phyloP scores from a whole-genome alignment of 2,888 invertebrate genomes.

The Taenaris catops region DNA sequence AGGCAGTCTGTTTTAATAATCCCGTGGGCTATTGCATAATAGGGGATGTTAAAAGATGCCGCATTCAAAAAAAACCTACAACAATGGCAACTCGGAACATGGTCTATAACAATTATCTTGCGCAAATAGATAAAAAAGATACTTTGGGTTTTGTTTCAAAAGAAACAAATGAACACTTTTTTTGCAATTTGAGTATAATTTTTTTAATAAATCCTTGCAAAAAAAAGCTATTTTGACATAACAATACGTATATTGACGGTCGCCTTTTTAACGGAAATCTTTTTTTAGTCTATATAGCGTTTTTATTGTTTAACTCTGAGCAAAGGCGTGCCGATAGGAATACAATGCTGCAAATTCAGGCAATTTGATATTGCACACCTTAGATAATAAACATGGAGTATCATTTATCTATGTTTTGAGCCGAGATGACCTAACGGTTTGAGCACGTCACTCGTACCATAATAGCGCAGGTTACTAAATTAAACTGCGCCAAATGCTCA shows the following conservation, averaged over 20 bases:
- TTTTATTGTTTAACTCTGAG: slow-evolving; percentile 34
- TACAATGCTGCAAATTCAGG: slow-evolving; percentile 18
- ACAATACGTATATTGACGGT: slow-evolving; percentile 39
- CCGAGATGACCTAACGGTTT: too few species aligned
- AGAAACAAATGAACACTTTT: slow-evolving; percentile 49
- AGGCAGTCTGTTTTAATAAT: slow-evolving; percentile 10
- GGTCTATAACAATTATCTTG: slow-evolving; percentile 38
- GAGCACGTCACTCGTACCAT: too few species aligned
- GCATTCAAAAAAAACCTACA: slow-evolving; percentile 26
- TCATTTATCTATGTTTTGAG: too few species aligned
- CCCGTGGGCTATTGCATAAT: slow-evolving; percentile 11
- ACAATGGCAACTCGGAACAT: slow-evolving; percentile 33
- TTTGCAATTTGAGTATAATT: slow-evolving; percentile 53
- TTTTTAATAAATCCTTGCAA: slow-evolving; percentile 53
- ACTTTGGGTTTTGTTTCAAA: too few species aligned
- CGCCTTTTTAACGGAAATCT: slow-evolving; percentile 37
- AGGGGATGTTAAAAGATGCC: slow-evolving; percentile 16
- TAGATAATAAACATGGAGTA: too few species aligned
- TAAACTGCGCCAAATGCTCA: too few species aligned
- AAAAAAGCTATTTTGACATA: slow-evolving; percentile 41
- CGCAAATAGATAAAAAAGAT: slow-evolving; percentile 45
- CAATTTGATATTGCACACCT: slow-evolving; percentile 11
- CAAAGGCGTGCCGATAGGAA: slow-evolving; percentile 41
- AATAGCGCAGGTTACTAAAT: too few species aligned
- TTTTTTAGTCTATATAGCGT: slow-evolving; percentile 26